Evolutionary conservation across 2,888 invertebrate species (phyloP).

Genomic region (Hyles lineata): DNA sequence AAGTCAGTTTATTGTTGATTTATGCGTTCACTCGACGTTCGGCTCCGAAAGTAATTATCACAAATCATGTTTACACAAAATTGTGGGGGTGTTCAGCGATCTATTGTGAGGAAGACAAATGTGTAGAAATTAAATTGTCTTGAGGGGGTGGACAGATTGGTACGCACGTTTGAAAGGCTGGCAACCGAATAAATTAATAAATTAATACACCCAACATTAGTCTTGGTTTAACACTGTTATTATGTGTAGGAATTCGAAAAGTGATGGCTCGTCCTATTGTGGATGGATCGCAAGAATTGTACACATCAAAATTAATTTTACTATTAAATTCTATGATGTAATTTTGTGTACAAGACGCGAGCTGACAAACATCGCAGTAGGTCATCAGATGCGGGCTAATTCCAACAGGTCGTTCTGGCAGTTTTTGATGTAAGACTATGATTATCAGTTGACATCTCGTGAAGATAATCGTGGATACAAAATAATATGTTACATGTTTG

Average conservation of each 20-base stretch:
- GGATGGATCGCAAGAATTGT: no score
- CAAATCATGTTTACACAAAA: slow-evolving; percentile 64
- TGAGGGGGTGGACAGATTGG: slow-evolving; percentile 14
- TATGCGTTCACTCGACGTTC: slow-evolving; percentile 60
- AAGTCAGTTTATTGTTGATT: slow-evolving; percentile 51
- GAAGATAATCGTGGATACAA: not conserved
- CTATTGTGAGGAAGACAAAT: slow-evolving; percentile 17
- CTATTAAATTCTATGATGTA: no score
- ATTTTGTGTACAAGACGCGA: not conserved
- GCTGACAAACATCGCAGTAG: not conserved
- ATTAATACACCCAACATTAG: slow-evolving; percentile 12
- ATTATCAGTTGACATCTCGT: not conserved
- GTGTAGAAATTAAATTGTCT: slow-evolving; percentile 19
- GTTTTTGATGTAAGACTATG: not conserved
- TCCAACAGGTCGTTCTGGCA: not conserved
- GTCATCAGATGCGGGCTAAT: not conserved
- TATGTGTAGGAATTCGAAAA: not conserved
- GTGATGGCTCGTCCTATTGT: not conserved
- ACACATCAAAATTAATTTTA: no score
- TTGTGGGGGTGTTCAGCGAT: slow-evolving; percentile 20
- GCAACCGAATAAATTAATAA: slow-evolving; percentile 3
- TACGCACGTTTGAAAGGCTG: slow-evolving; percentile 13
- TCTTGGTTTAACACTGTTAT: not conserved
- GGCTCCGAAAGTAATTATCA: slow-evolving; percentile 68
- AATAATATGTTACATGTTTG: no score